A percentile compares a stretch with the other conserved stretches of the same genome.
These are phyloP conservation scores for Drosophila biarmipes DNA, from an alignment of 1,140 invertebrate genomes.

Conservation along the genomic window DNA sequence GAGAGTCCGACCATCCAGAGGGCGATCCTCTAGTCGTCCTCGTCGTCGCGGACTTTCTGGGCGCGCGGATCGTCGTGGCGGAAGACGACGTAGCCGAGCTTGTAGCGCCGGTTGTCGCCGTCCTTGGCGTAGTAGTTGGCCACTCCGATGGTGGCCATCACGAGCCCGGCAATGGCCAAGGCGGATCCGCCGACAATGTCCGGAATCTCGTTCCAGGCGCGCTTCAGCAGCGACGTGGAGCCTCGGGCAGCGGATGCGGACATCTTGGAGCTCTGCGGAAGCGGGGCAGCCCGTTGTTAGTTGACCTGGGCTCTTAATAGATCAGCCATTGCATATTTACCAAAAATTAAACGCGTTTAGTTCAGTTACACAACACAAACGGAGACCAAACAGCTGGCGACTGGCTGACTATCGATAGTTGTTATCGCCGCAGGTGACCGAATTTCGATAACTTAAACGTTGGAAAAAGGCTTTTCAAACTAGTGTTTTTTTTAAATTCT, in stretches of 20 bases:
- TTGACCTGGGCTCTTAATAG: background rate
- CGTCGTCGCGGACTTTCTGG: constrained; percentile 85
- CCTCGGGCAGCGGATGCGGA: constrained; percentile 68
- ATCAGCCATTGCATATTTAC: constrained; percentile 38
- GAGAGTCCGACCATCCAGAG: constrained; percentile 8
- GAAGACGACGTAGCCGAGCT: constrained; percentile 87
- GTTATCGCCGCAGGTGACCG: background rate
- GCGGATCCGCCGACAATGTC: constrained; percentile 86
- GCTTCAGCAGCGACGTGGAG: constrained; percentile 84
- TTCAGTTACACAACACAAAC: constrained; percentile 58
- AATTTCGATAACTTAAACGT: background rate
- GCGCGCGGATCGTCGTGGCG: constrained; percentile 87
- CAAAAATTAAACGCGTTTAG: constrained; percentile 40
- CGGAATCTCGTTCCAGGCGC: constrained; percentile 88
- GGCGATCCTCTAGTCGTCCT: constrained; percentile 54
- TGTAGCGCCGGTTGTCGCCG: constrained; percentile 88
- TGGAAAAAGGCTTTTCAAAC: background rate
- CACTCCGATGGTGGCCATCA: constrained; percentile 85
- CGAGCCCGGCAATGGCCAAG: constrained; percentile 85
- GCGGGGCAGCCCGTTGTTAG: background rate
- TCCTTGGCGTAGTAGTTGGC: constrained; percentile 86
- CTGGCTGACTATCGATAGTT: constrained; percentile 4
- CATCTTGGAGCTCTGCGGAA: constrained; percentile 54
- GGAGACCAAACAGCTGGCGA: constrained; percentile 29
- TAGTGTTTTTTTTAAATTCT: no score